Evolutionary conservation across 1,140 invertebrate species (phyloP).

Genomic region (Brachystomella parvula): DNA sequence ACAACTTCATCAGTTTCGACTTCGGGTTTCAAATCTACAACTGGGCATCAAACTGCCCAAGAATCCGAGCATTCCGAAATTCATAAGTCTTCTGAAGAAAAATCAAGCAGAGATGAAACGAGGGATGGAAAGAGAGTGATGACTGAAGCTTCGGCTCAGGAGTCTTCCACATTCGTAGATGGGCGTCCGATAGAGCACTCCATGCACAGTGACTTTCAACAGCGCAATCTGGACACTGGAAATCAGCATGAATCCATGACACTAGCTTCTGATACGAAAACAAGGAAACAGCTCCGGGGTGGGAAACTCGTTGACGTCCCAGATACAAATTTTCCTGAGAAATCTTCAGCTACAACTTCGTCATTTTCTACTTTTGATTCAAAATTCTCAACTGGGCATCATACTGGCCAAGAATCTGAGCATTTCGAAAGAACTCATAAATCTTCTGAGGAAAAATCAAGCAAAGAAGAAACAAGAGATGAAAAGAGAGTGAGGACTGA

Average conservation of each 20-base stretch:
- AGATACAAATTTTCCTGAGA: not conserved
- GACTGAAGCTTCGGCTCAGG: not conserved
- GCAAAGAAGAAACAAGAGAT: not conserved
- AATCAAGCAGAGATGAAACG: not conserved
- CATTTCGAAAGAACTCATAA: not conserved
- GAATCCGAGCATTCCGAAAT: not conserved
- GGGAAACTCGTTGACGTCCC: conserved; percentile 27
- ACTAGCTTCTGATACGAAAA: not conserved
- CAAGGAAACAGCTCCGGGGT: conserved; percentile 19
- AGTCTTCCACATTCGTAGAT: not conserved
- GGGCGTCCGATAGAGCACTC: not conserved
- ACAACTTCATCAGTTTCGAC: not conserved
- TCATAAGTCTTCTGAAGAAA: not conserved
- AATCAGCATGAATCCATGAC: not conserved
- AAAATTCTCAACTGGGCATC: not conserved
- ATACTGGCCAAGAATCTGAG: not conserved
- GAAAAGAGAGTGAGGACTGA: not conserved
- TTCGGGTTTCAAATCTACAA: not conserved
- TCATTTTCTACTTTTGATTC: not conserved
- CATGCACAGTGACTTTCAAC: not conserved
- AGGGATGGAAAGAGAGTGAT: not conserved
- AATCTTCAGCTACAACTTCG: not conserved
- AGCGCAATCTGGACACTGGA: not conserved
- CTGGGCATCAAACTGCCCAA: not conserved
- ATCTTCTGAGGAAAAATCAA: not conserved